Evolutionary conservation across 2,797 vertebrate species (phyloP).

Genomic region (Meda fulgida): DNA sequence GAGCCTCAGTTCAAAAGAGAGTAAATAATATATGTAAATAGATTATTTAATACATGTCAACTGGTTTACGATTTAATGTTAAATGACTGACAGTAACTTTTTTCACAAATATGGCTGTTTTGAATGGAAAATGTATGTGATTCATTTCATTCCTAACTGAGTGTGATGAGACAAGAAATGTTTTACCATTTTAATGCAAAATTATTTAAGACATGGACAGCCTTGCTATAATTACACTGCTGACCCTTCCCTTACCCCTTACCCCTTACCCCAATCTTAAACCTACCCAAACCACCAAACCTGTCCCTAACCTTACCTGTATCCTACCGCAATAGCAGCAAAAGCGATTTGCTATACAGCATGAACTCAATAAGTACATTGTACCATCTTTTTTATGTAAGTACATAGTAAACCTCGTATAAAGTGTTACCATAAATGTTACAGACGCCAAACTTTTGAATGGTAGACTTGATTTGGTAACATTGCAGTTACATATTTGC

Average conservation of each 20-base stretch:
- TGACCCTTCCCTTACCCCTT: too few species aligned
- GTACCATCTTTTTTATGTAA: not conserved
- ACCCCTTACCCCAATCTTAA: too few species aligned
- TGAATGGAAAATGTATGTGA: not conserved
- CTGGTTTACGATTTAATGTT: too few species aligned
- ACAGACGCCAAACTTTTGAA: constrained; percentile 7
- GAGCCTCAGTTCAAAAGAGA: too few species aligned
- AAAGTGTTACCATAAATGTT: constrained; percentile 26
- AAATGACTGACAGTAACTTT: too few species aligned
- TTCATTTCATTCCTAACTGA: not conserved
- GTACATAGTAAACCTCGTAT: not conserved
- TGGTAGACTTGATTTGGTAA: not conserved
- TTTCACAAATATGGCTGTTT: not conserved
- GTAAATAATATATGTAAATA: too few species aligned
- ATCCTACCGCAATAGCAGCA: not conserved
- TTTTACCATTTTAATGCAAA: not conserved
- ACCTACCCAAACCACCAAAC: too few species aligned
- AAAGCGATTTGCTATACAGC: not conserved
- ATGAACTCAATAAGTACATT: not conserved
- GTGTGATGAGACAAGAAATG: too few species aligned
- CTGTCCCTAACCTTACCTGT: not conserved
- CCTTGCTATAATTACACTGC: too few species aligned
- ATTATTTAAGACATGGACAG: too few species aligned
- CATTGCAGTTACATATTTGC: not conserved
- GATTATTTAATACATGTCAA: too few species aligned